Conservation (phyloP, 2,113 vertebrate genomes). For the Leucopsar rothschildi region DNA sequence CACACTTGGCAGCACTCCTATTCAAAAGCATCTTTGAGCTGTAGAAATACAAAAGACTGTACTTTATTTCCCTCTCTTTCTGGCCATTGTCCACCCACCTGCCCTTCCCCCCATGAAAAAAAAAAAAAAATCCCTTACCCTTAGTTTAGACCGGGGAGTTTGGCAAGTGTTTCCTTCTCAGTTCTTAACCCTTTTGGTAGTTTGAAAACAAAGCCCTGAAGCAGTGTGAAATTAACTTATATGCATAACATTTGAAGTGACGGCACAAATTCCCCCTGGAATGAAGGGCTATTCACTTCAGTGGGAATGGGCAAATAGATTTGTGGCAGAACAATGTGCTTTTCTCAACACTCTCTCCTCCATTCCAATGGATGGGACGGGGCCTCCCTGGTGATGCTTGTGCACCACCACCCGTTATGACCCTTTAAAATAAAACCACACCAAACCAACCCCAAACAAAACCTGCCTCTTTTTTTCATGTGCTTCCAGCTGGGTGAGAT, state of each 20-base stretch:
- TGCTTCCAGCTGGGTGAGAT: not conserved
- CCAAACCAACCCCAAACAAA: not conserved
- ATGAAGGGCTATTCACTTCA: slow-evolving; percentile 60
- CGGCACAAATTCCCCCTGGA: not conserved
- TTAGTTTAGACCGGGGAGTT: not conserved
- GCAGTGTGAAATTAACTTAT: slow-evolving; percentile 60
- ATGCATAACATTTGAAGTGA: slow-evolving; percentile 56
- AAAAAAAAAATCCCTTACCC: not conserved
- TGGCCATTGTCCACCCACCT: not conserved
- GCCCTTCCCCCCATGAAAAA: not conserved
- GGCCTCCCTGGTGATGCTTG: not conserved
- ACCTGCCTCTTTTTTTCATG: not conserved
- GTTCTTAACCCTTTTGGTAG: slow-evolving; percentile 18
- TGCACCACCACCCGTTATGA: not conserved
- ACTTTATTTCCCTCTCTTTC: not conserved
- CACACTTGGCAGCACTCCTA: not conserved
- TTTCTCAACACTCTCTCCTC: not conserved
- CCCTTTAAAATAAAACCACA: slow-evolving; percentile 36
- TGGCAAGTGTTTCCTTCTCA: slow-evolving; percentile 18
- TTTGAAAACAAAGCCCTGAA: slow-evolving; percentile 44
- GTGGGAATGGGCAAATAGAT: slow-evolving; percentile 47
- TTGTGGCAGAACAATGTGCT: slow-evolving; percentile 43
- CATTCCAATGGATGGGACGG: not conserved
- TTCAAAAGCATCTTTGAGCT: slow-evolving; percentile 10
- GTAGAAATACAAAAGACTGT: not conserved